These are phyloP conservation scores for Manis javanica DNA, from an alignment of 2,797 vertebrate genomes.

Conservation along the genomic window DNA sequence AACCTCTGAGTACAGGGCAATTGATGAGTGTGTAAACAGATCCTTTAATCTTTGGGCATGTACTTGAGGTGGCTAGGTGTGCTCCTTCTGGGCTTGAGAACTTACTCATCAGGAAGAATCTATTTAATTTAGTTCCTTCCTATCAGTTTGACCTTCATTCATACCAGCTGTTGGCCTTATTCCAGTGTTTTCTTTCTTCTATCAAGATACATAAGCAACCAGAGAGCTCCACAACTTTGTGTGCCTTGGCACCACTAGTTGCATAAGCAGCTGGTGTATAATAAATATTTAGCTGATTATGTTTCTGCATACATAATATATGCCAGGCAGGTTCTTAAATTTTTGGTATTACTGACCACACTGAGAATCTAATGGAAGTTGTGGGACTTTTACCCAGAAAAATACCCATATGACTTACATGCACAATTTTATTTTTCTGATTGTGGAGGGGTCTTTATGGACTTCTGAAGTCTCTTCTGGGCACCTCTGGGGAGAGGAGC, in stretches of 20 bases:
- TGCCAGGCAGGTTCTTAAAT: background rate
- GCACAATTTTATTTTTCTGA: background rate
- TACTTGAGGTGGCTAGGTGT: background rate
- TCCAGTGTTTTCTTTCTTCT: background rate
- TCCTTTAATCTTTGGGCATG: background rate
- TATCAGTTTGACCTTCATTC: background rate
- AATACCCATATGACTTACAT: background rate
- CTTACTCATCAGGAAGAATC: background rate
- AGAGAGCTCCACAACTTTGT: background rate
- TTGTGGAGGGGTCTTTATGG: background rate
- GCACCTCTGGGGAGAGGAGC: background rate
- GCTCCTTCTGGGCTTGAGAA: background rate
- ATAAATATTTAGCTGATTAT: background rate
- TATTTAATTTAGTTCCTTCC: background rate
- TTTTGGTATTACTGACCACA: background rate
- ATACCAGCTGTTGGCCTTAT: background rate
- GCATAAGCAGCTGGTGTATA: background rate
- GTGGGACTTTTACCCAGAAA: background rate
- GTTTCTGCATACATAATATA: background rate
- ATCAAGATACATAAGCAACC: background rate
- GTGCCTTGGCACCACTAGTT: background rate
- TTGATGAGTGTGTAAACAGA: background rate
- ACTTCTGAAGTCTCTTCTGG: background rate
- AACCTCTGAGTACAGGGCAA: background rate
- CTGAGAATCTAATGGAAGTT: background rate